Conservation (phyloP, 2,888 invertebrate species). For the Tetropium fuscum region DNA sequence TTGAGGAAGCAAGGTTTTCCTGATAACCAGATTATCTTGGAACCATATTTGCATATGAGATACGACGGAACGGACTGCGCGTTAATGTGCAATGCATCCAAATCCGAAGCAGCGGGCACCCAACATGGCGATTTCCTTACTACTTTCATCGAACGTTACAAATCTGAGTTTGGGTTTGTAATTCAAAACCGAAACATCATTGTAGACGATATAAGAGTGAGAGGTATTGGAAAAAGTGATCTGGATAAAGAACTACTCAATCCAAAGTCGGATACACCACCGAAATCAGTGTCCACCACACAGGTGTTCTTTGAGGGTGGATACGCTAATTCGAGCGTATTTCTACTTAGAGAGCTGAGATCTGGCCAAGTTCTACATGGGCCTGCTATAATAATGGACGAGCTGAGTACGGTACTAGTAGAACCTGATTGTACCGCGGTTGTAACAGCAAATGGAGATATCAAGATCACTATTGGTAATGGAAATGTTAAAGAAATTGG, state of each 20-base stretch:
- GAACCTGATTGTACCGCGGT: slow-evolving; percentile 89
- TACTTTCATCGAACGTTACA: slow-evolving; percentile 80
- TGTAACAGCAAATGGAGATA: slow-evolving; percentile 85
- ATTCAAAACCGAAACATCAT: slow-evolving; percentile 83
- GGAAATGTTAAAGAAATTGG: slow-evolving; percentile 73
- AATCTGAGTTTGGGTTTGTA: slow-evolving; percentile 95
- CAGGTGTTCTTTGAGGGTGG: slow-evolving; percentile 84
- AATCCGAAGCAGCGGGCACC: slow-evolving; percentile 36
- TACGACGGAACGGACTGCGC: slow-evolving; percentile 96
- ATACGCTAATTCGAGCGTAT: slow-evolving; percentile 78
- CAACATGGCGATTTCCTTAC: slow-evolving; percentile 81
- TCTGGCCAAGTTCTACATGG: slow-evolving; percentile 82
- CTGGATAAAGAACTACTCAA: slow-evolving; percentile 69
- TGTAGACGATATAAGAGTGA: slow-evolving; percentile 92
- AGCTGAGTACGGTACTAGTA: slow-evolving; percentile 90
- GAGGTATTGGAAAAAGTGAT: slow-evolving; percentile 80
- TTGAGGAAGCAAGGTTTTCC: slow-evolving; percentile 80
- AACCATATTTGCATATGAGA: slow-evolving; percentile 89
- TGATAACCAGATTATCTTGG: slow-evolving; percentile 74
- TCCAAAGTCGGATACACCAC: slow-evolving; percentile 57
- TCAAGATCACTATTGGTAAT: slow-evolving; percentile 77
- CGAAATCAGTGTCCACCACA: slow-evolving; percentile 66
- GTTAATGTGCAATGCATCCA: slow-evolving; percentile 78
- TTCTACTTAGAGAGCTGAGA: slow-evolving; percentile 76
- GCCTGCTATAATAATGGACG: slow-evolving; percentile 96